A percentile compares a stretch with the other conserved stretches of the same genome.
These are phyloP conservation scores for Thereva unica DNA, from an alignment of 2,888 invertebrate species.

Conservation along the genomic window DNA sequence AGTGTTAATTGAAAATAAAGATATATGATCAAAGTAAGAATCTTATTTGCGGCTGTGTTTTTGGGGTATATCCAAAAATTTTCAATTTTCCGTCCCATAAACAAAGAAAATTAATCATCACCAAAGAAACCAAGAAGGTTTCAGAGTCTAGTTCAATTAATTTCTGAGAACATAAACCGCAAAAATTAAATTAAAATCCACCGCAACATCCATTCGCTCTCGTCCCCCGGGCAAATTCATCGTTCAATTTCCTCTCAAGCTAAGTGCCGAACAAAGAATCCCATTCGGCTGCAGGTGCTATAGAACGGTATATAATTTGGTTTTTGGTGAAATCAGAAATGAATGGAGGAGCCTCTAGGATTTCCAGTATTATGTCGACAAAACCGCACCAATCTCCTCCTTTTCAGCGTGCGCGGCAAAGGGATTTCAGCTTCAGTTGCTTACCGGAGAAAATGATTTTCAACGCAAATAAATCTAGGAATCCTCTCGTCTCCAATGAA, in stretches of 20 bases:
- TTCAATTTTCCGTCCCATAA: conserved; percentile 1
- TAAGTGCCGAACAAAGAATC: not conserved
- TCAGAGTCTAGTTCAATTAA: conserved; percentile 42
- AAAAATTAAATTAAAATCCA: conserved; percentile 44
- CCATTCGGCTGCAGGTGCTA: conserved; percentile 15
- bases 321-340: conserved; percentile 34
- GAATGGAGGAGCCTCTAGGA: conserved; percentile 18
- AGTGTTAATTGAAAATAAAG: no score
- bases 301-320: conserved; percentile 38
- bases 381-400: conserved; percentile 6
- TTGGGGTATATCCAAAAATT: not conserved
- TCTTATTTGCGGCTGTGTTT: no score
- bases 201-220: conserved; percentile 38
- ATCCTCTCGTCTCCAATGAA: not conserved
- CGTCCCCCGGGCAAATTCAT: conserved; percentile 16
- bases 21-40: no score
- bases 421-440: conserved; percentile 6
- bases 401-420: not conserved
- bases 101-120: conserved; percentile 16
- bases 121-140: conserved; percentile 35
- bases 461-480: conserved; percentile 15
- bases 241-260: conserved; percentile 25
- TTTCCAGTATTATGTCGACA: conserved; percentile 9
- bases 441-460: conserved; percentile 3
- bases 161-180: conserved; percentile 44